Percentiles rank a stretch among this genome's conserved stretches.
phyloP scores from a whole-genome alignment of 2,797 vertebrate species.

The Babyrousa celebensis region DNA sequence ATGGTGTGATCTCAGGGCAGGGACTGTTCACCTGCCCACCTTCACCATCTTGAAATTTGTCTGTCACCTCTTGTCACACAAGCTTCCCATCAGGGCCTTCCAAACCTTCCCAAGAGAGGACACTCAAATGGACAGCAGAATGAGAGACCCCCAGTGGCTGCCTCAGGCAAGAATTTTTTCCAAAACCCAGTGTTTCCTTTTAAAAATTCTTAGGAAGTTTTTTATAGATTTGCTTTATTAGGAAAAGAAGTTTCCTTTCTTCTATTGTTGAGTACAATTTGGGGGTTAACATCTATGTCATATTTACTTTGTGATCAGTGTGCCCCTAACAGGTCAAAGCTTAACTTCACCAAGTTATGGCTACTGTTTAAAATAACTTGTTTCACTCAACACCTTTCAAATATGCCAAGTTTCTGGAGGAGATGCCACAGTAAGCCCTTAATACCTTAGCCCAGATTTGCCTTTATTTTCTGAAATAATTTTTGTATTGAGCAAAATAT shows the following conservation, averaged over 20 bases:
- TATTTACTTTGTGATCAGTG: neutral
- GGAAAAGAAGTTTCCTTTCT: neutral
- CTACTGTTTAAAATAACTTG: neutral
- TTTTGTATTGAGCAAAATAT: conserved; percentile 25
- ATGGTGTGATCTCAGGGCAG: neutral
- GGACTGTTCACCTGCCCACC: neutral
- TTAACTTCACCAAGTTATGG: neutral
- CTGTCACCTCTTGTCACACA: neutral
- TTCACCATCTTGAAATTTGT: neutral
- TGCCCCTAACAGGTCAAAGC: neutral
- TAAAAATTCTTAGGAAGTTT: neutral
- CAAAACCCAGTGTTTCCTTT: neutral
- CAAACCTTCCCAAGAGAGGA: neutral
- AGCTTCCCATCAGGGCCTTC: neutral
- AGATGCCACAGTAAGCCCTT: neutral
- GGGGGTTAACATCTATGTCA: neutral
- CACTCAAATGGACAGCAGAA: neutral
- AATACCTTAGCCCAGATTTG: neutral
- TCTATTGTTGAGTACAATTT: conserved; percentile 28
- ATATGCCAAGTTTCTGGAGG: conserved; percentile 31
- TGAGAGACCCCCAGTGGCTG: neutral
- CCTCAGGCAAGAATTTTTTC: neutral
- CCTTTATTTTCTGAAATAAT: conserved; percentile 34
- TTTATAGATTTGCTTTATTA: neutral
- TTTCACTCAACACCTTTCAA: neutral